Conservation (phyloP, 2,113 vertebrate genomes). For the Salvelinus fontinalis region DNA sequence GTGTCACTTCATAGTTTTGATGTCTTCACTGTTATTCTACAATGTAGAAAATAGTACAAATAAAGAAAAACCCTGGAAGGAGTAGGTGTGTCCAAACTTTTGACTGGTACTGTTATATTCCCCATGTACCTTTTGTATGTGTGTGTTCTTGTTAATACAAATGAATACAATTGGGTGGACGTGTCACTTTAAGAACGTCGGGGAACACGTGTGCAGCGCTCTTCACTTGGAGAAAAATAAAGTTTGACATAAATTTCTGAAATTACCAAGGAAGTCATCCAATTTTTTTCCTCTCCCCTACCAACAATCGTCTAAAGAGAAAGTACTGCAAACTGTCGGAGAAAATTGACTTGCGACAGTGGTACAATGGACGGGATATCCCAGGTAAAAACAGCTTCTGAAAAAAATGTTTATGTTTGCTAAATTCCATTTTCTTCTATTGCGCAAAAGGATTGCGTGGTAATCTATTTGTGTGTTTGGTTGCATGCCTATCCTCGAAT, state of each 20-base stretch:
- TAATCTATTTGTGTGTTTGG: not conserved
- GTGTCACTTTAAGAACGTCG: slow-evolving; percentile 21
- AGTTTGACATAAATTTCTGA: slow-evolving; percentile 55
- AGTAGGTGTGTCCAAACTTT: too few species aligned
- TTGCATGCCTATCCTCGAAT: not conserved
- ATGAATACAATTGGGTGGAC: not conserved
- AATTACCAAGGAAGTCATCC: not conserved
- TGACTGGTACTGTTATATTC: too few species aligned
- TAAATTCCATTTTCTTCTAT: not conserved
- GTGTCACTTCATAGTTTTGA: too few species aligned
- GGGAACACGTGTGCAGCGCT: slow-evolving; percentile 53
- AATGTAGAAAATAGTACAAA: too few species aligned
- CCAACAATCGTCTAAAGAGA: not conserved
- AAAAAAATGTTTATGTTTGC: not conserved
- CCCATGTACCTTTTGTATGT: too few species aligned
- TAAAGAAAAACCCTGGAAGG: too few species aligned
- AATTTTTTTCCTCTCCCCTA: not conserved
- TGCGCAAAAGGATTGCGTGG: too few species aligned
- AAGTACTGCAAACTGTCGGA: not conserved
- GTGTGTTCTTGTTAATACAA: too few species aligned
- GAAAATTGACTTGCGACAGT: not conserved
- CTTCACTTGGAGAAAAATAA: slow-evolving; percentile 43
- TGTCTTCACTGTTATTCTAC: too few species aligned
- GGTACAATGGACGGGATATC: slow-evolving; percentile 55
- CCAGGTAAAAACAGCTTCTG: slow-evolving; percentile 53